phyloP scores from a whole-genome alignment of 1,140 invertebrate species.

The Marisa cornuarietis region DNA sequence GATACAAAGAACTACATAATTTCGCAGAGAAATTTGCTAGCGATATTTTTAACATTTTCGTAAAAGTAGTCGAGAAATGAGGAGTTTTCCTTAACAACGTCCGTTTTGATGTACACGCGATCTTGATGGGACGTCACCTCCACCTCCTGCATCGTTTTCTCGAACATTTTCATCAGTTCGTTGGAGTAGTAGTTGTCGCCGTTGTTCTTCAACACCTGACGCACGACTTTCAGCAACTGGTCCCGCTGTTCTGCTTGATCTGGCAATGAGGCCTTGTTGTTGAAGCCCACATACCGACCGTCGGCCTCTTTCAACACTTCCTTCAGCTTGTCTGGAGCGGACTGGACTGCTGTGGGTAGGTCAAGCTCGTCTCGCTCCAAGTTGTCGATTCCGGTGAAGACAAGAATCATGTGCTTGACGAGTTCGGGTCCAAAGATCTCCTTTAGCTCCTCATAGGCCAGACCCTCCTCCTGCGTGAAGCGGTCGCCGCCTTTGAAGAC shows the following conservation, averaged over 20 bases:
- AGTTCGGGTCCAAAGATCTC: background rate
- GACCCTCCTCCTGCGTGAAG: background rate
- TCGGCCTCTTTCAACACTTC: background rate
- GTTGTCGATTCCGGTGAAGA: background rate
- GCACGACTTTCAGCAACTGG: background rate
- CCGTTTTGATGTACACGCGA: background rate
- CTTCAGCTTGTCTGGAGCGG: background rate
- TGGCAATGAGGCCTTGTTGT: background rate
- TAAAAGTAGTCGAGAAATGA: too few species aligned
- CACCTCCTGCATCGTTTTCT: background rate
- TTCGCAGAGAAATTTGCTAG: too few species aligned
- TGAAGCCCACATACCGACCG: background rate
- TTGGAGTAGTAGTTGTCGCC: background rate
- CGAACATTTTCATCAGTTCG: background rate
- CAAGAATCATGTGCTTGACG: background rate
- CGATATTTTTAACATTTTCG: too few species aligned
- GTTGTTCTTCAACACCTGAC: background rate
- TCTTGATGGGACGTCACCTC: background rate
- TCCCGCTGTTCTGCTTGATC: background rate
- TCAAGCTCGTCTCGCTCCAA: background rate
- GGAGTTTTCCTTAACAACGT: background rate
- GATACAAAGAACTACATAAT: too few species aligned
- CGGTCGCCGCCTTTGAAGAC: background rate
- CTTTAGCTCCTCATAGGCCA: background rate
- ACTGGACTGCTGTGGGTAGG: background rate